Conservation (phyloP, 2,113 vertebrate species). For the Ochotona curzoniae region DNA sequence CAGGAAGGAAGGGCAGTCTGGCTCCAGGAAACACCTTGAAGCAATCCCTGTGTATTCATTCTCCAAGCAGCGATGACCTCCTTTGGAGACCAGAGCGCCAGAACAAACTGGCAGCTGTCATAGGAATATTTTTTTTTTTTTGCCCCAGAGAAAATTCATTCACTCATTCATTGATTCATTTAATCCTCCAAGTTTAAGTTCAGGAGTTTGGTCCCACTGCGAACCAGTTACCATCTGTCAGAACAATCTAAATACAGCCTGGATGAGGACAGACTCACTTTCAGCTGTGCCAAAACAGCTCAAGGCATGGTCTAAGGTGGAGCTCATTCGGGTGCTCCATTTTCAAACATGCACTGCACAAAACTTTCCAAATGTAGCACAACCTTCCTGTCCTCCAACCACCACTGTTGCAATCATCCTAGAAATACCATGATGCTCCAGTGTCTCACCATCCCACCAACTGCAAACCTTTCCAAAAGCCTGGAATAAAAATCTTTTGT, state of each 20-base stretch:
- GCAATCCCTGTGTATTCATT: constrained; percentile 41
- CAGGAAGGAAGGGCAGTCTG: constrained; percentile 57
- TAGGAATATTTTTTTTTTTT: background rate
- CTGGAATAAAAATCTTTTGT: background rate
- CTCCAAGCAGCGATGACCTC: constrained; percentile 32
- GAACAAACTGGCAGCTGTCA: constrained; percentile 18
- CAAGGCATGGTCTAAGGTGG: background rate
- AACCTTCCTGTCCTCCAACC: background rate
- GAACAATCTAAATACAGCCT: constrained; percentile 48
- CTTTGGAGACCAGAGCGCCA: background rate
- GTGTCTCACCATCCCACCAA: background rate
- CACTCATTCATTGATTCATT: constrained; percentile 12
- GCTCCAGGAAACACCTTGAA: constrained; percentile 69
- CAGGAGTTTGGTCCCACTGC: constrained; percentile 5
- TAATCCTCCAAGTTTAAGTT: constrained; percentile 46
- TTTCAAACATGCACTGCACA: background rate
- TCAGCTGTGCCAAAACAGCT: constrained; percentile 36
- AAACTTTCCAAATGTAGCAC: background rate
- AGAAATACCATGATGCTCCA: background rate
- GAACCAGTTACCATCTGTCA: constrained; percentile 42
- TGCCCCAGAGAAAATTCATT: constrained; percentile 42
- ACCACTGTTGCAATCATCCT: background rate
- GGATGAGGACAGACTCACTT: constrained; percentile 26
- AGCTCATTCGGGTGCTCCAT: background rate
- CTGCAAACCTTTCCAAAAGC: constrained; percentile 26